These are phyloP conservation scores for Burhinus oedicnemus DNA, from an alignment of 2,113 vertebrate species.

Conservation along the genomic window DNA sequence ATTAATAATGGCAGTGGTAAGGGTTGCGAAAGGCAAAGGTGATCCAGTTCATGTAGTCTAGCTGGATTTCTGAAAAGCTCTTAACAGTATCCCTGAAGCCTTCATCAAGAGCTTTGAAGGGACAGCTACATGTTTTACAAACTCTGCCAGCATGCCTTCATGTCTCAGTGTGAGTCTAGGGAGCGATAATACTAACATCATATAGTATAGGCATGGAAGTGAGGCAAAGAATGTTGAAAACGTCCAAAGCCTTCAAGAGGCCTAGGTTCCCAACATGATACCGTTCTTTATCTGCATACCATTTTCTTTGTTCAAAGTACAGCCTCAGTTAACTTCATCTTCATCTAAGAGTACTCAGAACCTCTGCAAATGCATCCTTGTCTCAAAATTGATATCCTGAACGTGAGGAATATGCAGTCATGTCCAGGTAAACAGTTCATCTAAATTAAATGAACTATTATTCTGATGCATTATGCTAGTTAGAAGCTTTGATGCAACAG, in stretches of 20 bases:
- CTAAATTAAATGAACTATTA: neutral
- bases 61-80: neutral
- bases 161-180: neutral
- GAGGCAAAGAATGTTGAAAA: neutral
- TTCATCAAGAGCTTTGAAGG: neutral
- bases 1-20: neutral
- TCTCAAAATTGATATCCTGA: neutral
- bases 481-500: neutral
- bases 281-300: too few species aligned
- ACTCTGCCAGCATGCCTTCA: neutral
- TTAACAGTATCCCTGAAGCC: neutral
- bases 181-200: neutral
- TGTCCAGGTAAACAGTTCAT: neutral
- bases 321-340: neutral
- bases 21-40: neutral
- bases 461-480: neutral
- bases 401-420: neutral
- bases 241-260: neutral
- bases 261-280: too few species aligned
- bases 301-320: too few species aligned
- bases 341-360: neutral
- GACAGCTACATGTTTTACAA: neutral
- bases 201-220: accelerated
- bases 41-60: neutral
- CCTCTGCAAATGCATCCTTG: neutral